Evolutionary conservation across 2,888 invertebrate species (phyloP), one percentile per base, ranked within the genome.

Genomic region (Brachypterus glaber): DNA sequence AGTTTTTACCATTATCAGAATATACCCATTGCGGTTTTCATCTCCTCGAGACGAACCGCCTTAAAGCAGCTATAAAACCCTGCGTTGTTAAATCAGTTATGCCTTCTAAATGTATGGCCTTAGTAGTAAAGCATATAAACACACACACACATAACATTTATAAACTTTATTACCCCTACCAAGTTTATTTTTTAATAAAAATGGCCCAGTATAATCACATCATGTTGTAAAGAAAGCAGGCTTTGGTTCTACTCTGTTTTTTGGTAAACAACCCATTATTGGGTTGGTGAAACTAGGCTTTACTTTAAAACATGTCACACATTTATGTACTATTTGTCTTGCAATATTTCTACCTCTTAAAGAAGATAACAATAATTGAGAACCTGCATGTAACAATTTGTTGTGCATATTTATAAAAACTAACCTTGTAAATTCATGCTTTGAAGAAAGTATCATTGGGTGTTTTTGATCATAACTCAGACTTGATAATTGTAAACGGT

Each of bases 231-330:
- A 21, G 40, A 52, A 52, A 2, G 47, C 47, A 15, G 18, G 18
- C 3, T 21, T 32, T 11, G 33, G 38, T 12, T 29, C 33, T 9
- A 48, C 27, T 14, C 48, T 25, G 9, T 16, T 8, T 15, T 16
- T 8, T 3, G 46, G 41, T 26, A 49, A 41, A 26, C 49, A 35
- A 26, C 47, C 50, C 46, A 47, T 51, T 17, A 43, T 15, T 18
- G 45, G 40, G 30, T 45, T 18, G 2, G 18, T 4, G 24, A 31
- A 13, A 17, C 21, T 35, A n/a, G 47, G 48, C n/a, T 46, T 46
- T 15, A 26, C 24, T 30, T 31, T 25, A 27, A 47, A 52, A 37
- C 51, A 52, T 15, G 13, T 41, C 3, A 50, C 16, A 32, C 48
- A 48, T 15, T 41, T 40, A 31, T 27, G 37, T 7, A 43, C 40